Base-by-base conservation (phyloP, 2,797 vertebrate species). In the Catamblyrhynchus diadema region DNA sequence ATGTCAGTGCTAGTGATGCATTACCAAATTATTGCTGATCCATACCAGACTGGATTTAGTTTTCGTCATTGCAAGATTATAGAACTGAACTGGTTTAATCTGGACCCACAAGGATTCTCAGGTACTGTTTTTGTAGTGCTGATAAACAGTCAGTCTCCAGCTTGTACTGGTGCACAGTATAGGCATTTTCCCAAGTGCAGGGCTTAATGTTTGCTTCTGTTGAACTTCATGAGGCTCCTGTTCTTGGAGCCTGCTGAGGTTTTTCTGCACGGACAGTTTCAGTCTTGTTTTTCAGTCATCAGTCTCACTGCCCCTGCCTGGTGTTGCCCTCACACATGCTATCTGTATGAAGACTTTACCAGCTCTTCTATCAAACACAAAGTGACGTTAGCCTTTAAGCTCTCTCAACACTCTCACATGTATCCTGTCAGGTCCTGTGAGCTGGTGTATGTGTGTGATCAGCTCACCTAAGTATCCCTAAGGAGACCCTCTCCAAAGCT, bases 401-500 rank as follows among this genome's bases (percentile, higher is more conserved):
- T 71, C 32, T 42, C n/a, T 89, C 33, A 71, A 0, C 20, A 67
- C 0, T 0, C 5, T 67, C 42, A 45, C 23, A 64, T 64, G 41
- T 28, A 70, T 47, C 37, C 44, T 86, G 23, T 56, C 41, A 79
- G 32, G 27, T 60, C 23, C 14, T 62, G 14, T 79, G 35, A 47
- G 47, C 28, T 78, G 56, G 12, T 42, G 18, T 23, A 12, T 45
- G 9, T 48, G 39, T 18, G 33, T 83, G 32, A 27, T 48, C 42
- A 65, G 39, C 30, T 86, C 47, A 74, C 14, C 25, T 37, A 30
- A 39, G 10, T 10, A 77, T 47, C 20, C 23, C 8, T 59, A 37
- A 66, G 20, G 10, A 32, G 25, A 72, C 25, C 51, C 7, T 50
- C 59, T 61, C 28, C 3, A 2, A 70, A 73, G 7, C 12, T 51